A percentile compares a stretch with the other conserved stretches of the same genome.
Evolutionary conservation across 1,140 invertebrate species (phyloP).

Genomic region (Gryon sp.): DNA sequence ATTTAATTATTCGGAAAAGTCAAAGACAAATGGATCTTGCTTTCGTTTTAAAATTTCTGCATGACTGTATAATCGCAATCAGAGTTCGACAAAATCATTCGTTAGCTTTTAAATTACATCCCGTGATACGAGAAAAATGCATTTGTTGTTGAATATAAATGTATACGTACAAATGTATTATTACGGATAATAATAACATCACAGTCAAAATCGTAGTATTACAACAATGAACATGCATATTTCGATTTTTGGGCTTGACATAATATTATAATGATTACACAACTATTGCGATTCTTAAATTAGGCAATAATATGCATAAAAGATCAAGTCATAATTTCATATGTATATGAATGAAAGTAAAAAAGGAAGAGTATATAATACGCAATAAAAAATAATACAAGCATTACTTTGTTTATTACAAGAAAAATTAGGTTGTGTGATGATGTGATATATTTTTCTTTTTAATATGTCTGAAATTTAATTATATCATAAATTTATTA

Average conservation of each 20-base stretch:
- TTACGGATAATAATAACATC: slow-evolving; percentile 61
- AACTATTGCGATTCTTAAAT: slow-evolving; percentile 16
- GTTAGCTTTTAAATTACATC: slow-evolving; percentile 31
- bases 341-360: no score
- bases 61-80: slow-evolving; percentile 50
- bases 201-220: slow-evolving; percentile 67
- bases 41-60: slow-evolving; percentile 23
- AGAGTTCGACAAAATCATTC: slow-evolving; percentile 27
- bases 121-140: slow-evolving; percentile 50
- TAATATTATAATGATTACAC: slow-evolving; percentile 18
- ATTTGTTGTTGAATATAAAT: slow-evolving; percentile 61
- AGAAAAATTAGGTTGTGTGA: no score
- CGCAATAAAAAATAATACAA: no score
- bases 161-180: slow-evolving; percentile 58
- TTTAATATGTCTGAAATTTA: no score
- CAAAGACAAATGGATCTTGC: background rate
- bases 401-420: no score
- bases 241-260: slow-evolving; percentile 35
- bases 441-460: no score
- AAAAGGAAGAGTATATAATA: no score
- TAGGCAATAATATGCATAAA: no score
- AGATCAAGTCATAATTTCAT: no score
- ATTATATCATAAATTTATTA: no score
- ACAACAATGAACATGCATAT: slow-evolving; percentile 65
- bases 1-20: background rate